Base-by-base conservation (phyloP, 2,888 invertebrate species). In the Eupithecia abbreviata region DNA sequence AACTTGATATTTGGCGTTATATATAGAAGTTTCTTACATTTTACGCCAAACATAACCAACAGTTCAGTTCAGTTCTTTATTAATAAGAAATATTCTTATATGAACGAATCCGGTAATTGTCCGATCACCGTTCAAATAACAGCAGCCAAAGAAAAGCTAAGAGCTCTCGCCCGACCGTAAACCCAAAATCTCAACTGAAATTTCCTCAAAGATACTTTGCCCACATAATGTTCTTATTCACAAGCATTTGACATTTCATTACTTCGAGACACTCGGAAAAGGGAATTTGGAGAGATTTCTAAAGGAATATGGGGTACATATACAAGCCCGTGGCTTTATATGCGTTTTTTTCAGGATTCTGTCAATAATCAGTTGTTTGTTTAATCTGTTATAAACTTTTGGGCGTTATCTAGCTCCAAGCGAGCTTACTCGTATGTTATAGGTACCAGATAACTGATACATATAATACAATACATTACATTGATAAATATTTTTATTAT, bases 241-340 rank as follows among this genome's bases (percentile, higher is more conserved):
- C 80, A 80, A 80, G 76, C 81, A 79, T 85, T 84, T 83, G 83
- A 83, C 84, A 81, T 84, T 85, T 85, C 84, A 84, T 85, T 84
- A 84, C 81, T 76, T 77, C 74, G 65, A 78, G 77, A 81, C 77
- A 77, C 73, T 73, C 49, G 66, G 66, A 66, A 71, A 58, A 76
- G 51, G 71, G 73, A 78, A 77, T 62, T 72, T 49, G 62, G 68
- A 3, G 71, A 72, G 58, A 76, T 69, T 47, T 6, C 18, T 12
- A 72, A 71, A 45, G 18, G 67, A 68, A 68, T 68, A 68, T 18
- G 45, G 67, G 45, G 2, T 62, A 62, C 12, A 10, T 47, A 47
- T 58, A 18, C 18, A 10, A 18, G 18, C 58, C 9, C 10, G 58
- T 10, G 58, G 58, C 9, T 18, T 58, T 58, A 58, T 18, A 10